phyloP scores from a whole-genome alignment of 2,797 vertebrate genomes.

The Pseudochromis fuscus region DNA sequence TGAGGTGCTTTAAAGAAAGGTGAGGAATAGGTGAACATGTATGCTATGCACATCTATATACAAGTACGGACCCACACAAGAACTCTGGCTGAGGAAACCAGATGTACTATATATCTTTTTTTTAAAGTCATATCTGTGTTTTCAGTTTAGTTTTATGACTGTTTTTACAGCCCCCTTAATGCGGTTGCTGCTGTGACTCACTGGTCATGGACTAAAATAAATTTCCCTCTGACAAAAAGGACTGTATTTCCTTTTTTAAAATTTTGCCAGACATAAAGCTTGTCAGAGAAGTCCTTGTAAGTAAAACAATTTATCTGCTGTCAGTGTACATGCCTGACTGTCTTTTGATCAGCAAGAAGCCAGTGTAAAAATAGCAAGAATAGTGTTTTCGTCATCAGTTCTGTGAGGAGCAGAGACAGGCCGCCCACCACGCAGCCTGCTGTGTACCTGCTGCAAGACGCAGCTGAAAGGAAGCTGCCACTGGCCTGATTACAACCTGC shows the following conservation, averaged over 20 bases:
- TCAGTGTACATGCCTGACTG: conserved; percentile 39
- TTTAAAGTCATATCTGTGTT: conserved; percentile 56
- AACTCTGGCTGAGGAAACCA: conserved; percentile 29
- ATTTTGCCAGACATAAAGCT: conserved; percentile 34
- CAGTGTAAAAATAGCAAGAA: conserved; percentile 70
- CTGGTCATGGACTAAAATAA: conserved; percentile 58
- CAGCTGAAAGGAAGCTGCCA: conserved; percentile 60
- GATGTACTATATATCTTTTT: conserved; percentile 37
- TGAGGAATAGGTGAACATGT: conserved; percentile 29
- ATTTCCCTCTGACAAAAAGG: conserved; percentile 44
- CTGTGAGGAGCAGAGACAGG: conserved; percentile 42
- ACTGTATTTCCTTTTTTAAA: conserved; percentile 9
- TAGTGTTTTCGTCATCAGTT: conserved; percentile 65
- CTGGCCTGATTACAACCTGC: conserved; percentile 67
- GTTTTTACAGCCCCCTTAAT: conserved; percentile 56
- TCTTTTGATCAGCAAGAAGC: conserved; percentile 66
- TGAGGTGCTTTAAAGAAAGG: conserved; percentile 42
- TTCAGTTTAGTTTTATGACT: conserved; percentile 62
- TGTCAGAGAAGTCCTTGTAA: conserved; percentile 28
- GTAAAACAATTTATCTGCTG: conserved; percentile 31
- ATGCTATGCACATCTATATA: conserved; percentile 10
- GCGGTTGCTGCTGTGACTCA: conserved; percentile 46
- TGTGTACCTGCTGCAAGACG: conserved; percentile 62
- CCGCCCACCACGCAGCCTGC: conserved; percentile 58
- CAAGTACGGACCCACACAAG: conserved; percentile 24